Evolutionary conservation across 2,113 vertebrate species (phyloP).

Genomic region (Azemiops feae): DNA sequence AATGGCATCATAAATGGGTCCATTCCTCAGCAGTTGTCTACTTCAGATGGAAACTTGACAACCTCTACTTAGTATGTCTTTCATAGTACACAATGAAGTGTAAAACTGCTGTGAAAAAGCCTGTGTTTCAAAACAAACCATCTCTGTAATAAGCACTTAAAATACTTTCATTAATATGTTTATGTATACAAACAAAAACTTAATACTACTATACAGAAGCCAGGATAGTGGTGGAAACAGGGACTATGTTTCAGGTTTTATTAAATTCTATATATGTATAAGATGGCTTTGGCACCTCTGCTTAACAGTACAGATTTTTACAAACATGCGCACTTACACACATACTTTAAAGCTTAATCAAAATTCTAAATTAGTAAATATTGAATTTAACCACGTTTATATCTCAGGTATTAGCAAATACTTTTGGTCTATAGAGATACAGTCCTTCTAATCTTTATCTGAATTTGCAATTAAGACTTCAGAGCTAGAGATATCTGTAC

Average conservation of each 20-base stretch:
- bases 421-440: conserved; percentile 75
- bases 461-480: conserved; percentile 83
- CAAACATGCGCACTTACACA: conserved; percentile 25
- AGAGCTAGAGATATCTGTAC: conserved; percentile 73
- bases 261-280: conserved; percentile 47
- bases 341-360: conserved; percentile 62
- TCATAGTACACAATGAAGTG: conserved; percentile 78
- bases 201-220: conserved; percentile 60
- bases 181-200: conserved; percentile 76
- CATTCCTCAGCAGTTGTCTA: conserved; percentile 71
- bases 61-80: conserved; percentile 79
- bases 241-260: conserved; percentile 55
- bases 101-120: conserved; percentile 77
- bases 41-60: conserved; percentile 78
- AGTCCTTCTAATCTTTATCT: conserved; percentile 78
- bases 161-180: conserved; percentile 81
- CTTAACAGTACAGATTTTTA: conserved; percentile 51
- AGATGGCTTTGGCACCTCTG: conserved; percentile 43
- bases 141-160: conserved; percentile 81
- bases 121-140: conserved; percentile 79
- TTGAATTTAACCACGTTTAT: conserved; percentile 67
- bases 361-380: conserved; percentile 74
- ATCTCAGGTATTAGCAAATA: conserved; percentile 77
- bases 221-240: conserved; percentile 20
- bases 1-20: conserved; percentile 80